Evolutionary conservation across 1,140 invertebrate genomes (phyloP), one percentile per base, ranked within the genome.

Genomic region (Ericerus pela): DNA sequence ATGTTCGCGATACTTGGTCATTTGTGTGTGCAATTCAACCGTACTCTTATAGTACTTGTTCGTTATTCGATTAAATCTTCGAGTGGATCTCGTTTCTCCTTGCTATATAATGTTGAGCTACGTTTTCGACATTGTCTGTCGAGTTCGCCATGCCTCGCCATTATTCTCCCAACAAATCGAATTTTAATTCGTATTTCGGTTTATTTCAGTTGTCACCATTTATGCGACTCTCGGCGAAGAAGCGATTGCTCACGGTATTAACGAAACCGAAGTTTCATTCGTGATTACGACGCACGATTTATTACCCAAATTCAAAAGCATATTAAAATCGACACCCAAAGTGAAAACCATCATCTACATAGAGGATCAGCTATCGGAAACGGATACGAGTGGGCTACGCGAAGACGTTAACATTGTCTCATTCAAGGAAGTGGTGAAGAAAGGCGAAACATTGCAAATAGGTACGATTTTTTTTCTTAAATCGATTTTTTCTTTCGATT

Each of bases 171-270:
- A n/a, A n/a, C n/a, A n/a, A n/a, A n/a, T n/a, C n/a, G n/a, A n/a
- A n/a, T n/a, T n/a, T n/a, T n/a, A n/a, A n/a, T n/a, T n/a, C n/a
- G 26, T 59, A 37, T 55, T 37, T 60, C 38, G 55, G 57, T 37
- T 59, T 60, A 62, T 79, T 69, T 67, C 73, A 76, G 84, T 98
- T 60, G 91, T 96, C 0, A 99, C 95, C 0, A 82, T 99, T 57
- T 99, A 98, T 68, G 88, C 95, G 1, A 99, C 94, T 0, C 75
- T 98, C 0, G 94, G 94, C 3, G 90, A 96, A 62, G 94, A 98
- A 6, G 95, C 92, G 2, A 85, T 99, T 41, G 80, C 88, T 1
- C 93, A 96, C 69, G 93, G 86, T 31, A 85, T 99, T 60, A 96
- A 94, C 68, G 92, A 98, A 75, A 96, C 94, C 1, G 90, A 96